Percentiles rank a stretch among this genome's conserved stretches.
These are phyloP conservation scores for Bathynomus jamesi DNA, from an alignment of 1,140 invertebrate genomes.

Conservation along the genomic window DNA sequence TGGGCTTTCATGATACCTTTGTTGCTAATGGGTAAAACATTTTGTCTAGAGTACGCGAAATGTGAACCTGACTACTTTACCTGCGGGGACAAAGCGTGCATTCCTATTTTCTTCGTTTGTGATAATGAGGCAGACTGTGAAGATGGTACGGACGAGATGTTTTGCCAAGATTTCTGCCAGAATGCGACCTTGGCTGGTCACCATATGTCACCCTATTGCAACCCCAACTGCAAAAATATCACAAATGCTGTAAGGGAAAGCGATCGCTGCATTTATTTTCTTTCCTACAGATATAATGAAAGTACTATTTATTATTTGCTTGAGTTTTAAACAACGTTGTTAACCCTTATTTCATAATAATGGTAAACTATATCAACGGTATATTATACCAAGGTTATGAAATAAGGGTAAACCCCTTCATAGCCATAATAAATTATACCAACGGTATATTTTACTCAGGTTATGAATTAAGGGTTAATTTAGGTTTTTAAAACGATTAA, in stretches of 20 bases:
- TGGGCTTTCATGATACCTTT: no score
- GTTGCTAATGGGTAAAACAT: no score
- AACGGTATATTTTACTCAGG: no score
- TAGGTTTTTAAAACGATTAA: no score
- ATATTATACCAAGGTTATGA: no score
- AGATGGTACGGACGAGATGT: slow-evolving; percentile 41
- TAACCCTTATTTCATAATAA: no score
- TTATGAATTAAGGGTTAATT: no score
- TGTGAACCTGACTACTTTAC: slow-evolving; percentile 26
- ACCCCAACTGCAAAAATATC: slow-evolving; percentile 7
- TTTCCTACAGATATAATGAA: neutral
- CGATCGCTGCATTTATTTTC: slow-evolving; percentile 4
- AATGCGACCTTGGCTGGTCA: slow-evolving; percentile 9
- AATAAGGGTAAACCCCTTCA: no score
- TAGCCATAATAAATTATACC: no score
- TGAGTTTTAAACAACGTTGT: no score
- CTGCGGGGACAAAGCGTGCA: slow-evolving; percentile 39
- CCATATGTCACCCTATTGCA: neutral
- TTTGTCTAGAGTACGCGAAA: neutral
- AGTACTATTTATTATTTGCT: no score
- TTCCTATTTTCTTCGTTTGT: slow-evolving; percentile 38
- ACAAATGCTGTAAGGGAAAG: slow-evolving; percentile 9
- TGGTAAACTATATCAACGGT: no score
- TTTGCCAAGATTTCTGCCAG: slow-evolving; percentile 16
- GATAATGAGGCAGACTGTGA: slow-evolving; percentile 38